Conservation (phyloP, 2,888 invertebrate genomes). For the Drosophila gaucha region DNA sequence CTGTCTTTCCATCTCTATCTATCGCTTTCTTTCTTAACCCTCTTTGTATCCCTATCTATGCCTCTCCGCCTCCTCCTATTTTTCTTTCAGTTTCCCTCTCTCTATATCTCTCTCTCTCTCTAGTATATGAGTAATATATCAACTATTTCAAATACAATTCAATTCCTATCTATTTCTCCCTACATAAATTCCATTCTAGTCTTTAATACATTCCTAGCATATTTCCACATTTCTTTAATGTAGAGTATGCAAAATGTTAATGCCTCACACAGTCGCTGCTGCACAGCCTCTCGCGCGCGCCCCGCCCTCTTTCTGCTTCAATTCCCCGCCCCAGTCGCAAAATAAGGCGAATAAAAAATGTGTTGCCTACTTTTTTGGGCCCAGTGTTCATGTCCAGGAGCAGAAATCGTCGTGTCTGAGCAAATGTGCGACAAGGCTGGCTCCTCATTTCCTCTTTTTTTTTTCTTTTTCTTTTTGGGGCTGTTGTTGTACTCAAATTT, state of each 20-base stretch:
- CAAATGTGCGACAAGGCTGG: constrained; percentile 31
- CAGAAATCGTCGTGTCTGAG: constrained; percentile 45
- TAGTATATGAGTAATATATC: no score
- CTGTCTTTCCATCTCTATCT: not conserved
- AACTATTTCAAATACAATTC: no score
- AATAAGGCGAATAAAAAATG: constrained; percentile 10
- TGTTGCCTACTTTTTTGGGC: constrained; percentile 19
- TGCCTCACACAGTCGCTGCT: no score
- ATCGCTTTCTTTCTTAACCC: no score
- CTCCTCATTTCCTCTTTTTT: not conserved
- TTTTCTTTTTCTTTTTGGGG: constrained; percentile 1
- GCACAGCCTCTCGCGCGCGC: not conserved
- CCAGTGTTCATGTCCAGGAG: constrained; percentile 22
- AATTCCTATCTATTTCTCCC: no score
- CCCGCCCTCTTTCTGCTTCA: not conserved
- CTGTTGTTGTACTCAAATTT: constrained; percentile 52
- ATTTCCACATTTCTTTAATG: not conserved
- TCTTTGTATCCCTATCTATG: no score
- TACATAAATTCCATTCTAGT: no score
- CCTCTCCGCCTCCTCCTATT: not conserved
- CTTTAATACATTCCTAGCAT: no score
- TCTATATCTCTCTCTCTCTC: not conserved
- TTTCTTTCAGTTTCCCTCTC: not conserved
- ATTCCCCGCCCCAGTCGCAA: not conserved
- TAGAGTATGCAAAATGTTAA: not conserved